Conservation (phyloP, 2,113 vertebrate species). For the Regulus satrapa region DNA sequence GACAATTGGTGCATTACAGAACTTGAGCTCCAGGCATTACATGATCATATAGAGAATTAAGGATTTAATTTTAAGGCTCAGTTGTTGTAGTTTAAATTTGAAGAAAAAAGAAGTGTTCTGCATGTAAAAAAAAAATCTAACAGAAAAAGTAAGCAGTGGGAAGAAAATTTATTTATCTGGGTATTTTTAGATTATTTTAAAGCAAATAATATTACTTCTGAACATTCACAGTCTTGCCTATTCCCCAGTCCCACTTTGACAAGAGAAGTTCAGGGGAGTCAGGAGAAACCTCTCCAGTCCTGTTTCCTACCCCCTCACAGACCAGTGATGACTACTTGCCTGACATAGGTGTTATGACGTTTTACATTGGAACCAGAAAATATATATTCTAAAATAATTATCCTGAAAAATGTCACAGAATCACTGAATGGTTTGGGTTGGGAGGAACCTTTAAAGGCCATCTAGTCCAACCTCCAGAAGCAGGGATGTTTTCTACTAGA, state of each 20-base stretch:
- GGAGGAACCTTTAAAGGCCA: not conserved
- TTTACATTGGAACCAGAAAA: not conserved
- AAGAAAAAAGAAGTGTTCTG: not conserved
- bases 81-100: not conserved
- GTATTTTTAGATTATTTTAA: not conserved
- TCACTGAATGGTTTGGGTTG: not conserved
- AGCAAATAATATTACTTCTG: not conserved
- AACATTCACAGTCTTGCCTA: not conserved
- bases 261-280: not conserved
- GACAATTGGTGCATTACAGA: not conserved
- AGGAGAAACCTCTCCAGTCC: not conserved
- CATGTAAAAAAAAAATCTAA: not conserved
- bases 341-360: not conserved
- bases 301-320: not conserved
- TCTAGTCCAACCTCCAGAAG: accelerated
- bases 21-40: not conserved
- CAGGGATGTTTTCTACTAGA: not conserved
- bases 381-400: not conserved
- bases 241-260: not conserved
- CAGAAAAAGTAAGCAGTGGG: not conserved
- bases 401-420: not conserved
- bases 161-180: not conserved
- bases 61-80: not conserved
- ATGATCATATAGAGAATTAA: not conserved
- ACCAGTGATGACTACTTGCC: accelerated